phyloP scores from a whole-genome alignment of 2,888 invertebrate species.

The Auanema freiburgensis region DNA sequence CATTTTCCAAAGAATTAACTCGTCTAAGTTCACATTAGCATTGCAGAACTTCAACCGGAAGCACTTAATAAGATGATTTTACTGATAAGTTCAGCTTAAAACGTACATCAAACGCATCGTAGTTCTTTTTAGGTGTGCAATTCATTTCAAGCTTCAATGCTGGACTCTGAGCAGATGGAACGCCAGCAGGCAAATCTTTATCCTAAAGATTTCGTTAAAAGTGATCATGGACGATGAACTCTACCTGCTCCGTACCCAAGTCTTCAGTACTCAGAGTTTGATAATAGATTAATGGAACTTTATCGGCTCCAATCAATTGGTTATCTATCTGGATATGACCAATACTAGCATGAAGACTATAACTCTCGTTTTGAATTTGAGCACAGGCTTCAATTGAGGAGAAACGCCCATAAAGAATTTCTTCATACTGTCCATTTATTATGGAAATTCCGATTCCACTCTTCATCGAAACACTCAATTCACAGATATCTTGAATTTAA shows the following conservation, averaged over 20 bases:
- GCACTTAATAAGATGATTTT: conserved; percentile 69
- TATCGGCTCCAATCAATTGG: conserved; percentile 82
- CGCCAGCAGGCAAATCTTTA: conserved; percentile 29
- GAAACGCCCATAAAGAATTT: conserved; percentile 65
- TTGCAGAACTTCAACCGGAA: conserved; percentile 81
- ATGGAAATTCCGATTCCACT: conserved; percentile 66
- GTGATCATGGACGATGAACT: not conserved
- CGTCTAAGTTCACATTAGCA: conserved; percentile 84
- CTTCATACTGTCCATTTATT: conserved; percentile 64
- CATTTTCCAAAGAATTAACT: conserved; percentile 78
- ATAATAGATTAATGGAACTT: conserved; percentile 83
- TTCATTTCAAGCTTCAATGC: conserved; percentile 81
- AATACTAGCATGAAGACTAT: conserved; percentile 26
- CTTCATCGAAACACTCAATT: conserved; percentile 56
- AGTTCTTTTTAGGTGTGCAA: conserved; percentile 75
- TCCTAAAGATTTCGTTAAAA: not conserved
- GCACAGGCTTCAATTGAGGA: conserved; percentile 72
- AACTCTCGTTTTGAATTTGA: conserved; percentile 79
- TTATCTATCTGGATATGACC: conserved; percentile 74
- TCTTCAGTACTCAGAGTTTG: conserved; percentile 67
- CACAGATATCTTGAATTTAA: conserved; percentile 33
- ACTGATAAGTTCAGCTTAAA: not conserved
- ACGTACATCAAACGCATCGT: conserved; percentile 79
- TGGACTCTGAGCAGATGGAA: conserved; percentile 67
- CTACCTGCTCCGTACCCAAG: conserved; percentile 46